Percentiles rank a stretch among this genome's conserved stretches.
These are phyloP conservation scores for Poeciliopsis infans DNA, from an alignment of 2,797 vertebrate genomes.

Conservation along the genomic window DNA sequence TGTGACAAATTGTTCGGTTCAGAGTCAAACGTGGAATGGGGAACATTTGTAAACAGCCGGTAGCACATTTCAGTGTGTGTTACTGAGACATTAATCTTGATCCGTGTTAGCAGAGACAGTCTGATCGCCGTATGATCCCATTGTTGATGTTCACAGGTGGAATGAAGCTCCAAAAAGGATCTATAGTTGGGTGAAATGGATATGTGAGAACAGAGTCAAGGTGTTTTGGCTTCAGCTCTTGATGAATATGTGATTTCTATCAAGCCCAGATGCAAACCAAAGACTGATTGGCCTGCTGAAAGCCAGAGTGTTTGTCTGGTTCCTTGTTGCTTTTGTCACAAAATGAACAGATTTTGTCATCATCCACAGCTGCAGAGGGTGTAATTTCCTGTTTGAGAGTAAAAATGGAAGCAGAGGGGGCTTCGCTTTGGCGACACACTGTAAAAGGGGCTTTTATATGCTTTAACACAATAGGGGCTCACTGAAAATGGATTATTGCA, in stretches of 20 bases:
- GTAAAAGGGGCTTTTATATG: constrained; percentile 58
- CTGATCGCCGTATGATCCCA: constrained; percentile 7
- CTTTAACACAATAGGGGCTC: constrained; percentile 57
- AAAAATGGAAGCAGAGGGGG: constrained; percentile 25
- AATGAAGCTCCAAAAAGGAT: not conserved
- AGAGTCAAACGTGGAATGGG: constrained; percentile 36
- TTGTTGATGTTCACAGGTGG: constrained; percentile 6
- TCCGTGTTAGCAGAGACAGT: constrained; percentile 21
- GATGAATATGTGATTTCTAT: constrained; percentile 10
- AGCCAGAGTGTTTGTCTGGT: not conserved
- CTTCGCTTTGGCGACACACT: constrained; percentile 41
- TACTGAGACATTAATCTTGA: constrained; percentile 50
- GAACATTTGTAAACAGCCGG: constrained; percentile 46
- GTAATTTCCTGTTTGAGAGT: constrained; percentile 25
- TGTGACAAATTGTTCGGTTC: constrained; percentile 63
- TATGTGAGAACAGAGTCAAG: constrained; percentile 32
- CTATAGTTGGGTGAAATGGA: constrained; percentile 25
- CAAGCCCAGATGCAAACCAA: not conserved
- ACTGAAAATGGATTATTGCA: constrained; percentile 62
- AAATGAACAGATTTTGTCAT: constrained; percentile 6
- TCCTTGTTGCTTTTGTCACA: not conserved
- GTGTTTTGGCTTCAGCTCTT: constrained; percentile 12
- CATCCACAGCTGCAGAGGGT: constrained; percentile 7
- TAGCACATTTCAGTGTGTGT: constrained; percentile 45
- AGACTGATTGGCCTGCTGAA: not conserved